These are phyloP conservation scores for Cyanocitta stelleri DNA, from an alignment of 2,113 vertebrate genomes.

Conservation along the genomic window DNA sequence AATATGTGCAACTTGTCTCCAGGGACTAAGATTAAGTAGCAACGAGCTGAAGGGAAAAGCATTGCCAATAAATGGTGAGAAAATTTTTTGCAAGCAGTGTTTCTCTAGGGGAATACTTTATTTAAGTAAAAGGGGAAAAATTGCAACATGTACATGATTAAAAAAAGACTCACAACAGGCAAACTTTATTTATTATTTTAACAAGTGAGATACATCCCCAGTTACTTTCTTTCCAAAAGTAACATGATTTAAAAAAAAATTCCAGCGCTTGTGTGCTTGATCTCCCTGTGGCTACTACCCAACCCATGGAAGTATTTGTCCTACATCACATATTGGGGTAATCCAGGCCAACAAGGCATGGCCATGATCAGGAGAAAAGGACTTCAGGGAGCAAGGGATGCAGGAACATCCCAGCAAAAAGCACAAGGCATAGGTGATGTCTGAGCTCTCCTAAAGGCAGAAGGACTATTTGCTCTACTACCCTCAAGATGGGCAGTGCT, in stretches of 20 bases:
- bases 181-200: neutral
- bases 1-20: slow-evolving; percentile 28
- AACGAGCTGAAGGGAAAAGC: slow-evolving; percentile 16
- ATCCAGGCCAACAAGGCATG: neutral
- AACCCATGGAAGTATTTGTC: fast-evolving
- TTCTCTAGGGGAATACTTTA: neutral
- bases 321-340: neutral
- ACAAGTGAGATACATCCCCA: neutral
- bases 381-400: neutral
- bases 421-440: neutral
- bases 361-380: neutral
- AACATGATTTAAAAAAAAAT: neutral
- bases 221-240: neutral
- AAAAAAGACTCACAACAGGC: neutral
- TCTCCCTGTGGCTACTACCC: neutral
- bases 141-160: neutral
- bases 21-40: slow-evolving; percentile 13
- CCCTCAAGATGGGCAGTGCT: neutral
- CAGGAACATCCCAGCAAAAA: neutral
- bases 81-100: neutral
- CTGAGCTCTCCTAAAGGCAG: neutral
- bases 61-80: neutral
- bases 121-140: neutral
- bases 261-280: neutral
- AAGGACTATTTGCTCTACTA: neutral